Conservation (phyloP, 2,113 vertebrate genomes). For the Hyperopisus bebe region DNA sequence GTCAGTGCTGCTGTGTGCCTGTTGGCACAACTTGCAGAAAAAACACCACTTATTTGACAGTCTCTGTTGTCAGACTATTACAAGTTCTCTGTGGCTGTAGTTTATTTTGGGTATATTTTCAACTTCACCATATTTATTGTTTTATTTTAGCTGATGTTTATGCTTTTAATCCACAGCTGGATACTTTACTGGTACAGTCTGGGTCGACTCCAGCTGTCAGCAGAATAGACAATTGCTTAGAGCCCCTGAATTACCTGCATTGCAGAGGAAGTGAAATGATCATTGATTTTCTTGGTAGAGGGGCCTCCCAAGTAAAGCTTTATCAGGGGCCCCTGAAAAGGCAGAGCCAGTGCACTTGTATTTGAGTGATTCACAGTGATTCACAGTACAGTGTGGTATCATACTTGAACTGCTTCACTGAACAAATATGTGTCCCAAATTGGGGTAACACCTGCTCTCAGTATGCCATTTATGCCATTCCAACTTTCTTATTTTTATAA, state of each 20-base stretch:
- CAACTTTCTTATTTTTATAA: neutral
- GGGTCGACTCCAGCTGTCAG: neutral
- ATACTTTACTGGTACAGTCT: neutral
- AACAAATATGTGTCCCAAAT: neutral
- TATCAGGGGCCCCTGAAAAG: neutral
- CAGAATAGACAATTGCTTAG: neutral
- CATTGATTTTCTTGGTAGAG: too few relatives aligned
- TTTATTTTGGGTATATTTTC: neutral
- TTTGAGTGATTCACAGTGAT: neutral
- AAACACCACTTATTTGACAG: neutral
- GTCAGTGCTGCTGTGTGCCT: neutral
- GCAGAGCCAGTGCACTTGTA: neutral
- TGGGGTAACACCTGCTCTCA: neutral
- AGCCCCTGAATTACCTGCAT: neutral
- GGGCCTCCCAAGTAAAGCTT: too few relatives aligned
- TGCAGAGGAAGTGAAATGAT: neutral
- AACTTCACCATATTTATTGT: neutral
- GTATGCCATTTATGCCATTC: neutral
- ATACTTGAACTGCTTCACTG: neutral
- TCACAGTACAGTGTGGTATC: neutral
- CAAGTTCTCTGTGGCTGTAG: neutral
- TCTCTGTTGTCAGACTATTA: neutral
- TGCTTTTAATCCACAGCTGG: neutral
- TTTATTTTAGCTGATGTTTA: neutral
- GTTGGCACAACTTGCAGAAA: neutral